Evolutionary conservation across 2,888 invertebrate species (phyloP).

Genomic region (Globia sparganii): DNA sequence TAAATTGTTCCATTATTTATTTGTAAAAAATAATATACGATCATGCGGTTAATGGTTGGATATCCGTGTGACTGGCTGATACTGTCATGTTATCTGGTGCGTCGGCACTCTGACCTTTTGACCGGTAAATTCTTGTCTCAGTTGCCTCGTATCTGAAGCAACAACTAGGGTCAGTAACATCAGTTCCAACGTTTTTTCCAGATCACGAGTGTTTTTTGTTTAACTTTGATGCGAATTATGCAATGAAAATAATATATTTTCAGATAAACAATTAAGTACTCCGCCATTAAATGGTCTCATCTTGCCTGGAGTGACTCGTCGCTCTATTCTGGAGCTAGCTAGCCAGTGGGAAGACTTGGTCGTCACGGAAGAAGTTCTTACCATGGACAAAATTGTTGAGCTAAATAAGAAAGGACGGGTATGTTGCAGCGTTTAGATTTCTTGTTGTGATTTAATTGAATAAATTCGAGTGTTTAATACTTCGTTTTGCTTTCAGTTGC

Average conservation of each 20-base stretch:
- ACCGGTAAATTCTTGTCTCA: slow-evolving; percentile 86
- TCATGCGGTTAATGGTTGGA: slow-evolving; percentile 72
- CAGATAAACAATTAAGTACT: slow-evolving; percentile 97
- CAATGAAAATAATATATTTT: slow-evolving; percentile 66
- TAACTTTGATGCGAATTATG: slow-evolving; percentile 31
- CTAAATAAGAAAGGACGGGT: slow-evolving; percentile 95
- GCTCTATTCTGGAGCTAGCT: slow-evolving; percentile 95
- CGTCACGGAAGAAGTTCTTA: slow-evolving; percentile 94
- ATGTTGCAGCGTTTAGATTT: slow-evolving; percentile 78
- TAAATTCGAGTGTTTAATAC: slow-evolving; percentile 3
- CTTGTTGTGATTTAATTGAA: not conserved
- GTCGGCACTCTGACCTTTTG: slow-evolving; percentile 81
- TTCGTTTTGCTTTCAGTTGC: slow-evolving; percentile 91
- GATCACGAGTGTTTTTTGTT: slow-evolving; percentile 30
- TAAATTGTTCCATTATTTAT: slow-evolving; percentile 31
- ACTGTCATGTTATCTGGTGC: slow-evolving; percentile 79
- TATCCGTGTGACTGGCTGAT: slow-evolving; percentile 77
- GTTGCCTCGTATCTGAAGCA: slow-evolving; percentile 85
- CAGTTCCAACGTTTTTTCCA: slow-evolving; percentile 69
- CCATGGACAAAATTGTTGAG: slow-evolving; percentile 95
- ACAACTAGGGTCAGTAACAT: slow-evolving; percentile 84
- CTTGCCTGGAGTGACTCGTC: slow-evolving; percentile 97
- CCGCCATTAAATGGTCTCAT: slow-evolving; percentile 98
- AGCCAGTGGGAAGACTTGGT: slow-evolving; percentile 96
- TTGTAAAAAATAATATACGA: slow-evolving; percentile 50